Evolutionary conservation across 2,888 invertebrate genomes (phyloP), one percentile per base, ranked within the genome.

Genomic region (Salpingus planirostris): DNA sequence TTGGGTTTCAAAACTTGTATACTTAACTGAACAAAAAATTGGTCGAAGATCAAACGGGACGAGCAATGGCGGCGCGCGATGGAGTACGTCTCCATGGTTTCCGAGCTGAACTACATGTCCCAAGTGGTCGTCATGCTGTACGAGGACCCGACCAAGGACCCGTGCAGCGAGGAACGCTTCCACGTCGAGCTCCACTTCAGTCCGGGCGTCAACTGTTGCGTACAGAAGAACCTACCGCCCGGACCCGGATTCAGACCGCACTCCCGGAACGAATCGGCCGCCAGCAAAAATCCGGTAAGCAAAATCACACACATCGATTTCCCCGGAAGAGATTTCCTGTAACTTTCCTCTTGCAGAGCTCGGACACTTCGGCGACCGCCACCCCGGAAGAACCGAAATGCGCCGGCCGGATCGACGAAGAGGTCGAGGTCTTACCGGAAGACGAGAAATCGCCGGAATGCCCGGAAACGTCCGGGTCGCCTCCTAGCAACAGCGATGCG

Each of bases 111-210:
- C 70, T 98, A 98, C 66, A 92, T 98, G 90, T 95, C 96, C 3
- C 97, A 98, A 66, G 89, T 98, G 36, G 96, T 96, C 1, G 90
- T 98, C 13, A 93, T 99, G 92, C 68, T 95, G 1, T 99, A 98
- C 59, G 98, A 98, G 68, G 98, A 99, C 66, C 96, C 92, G 3
- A 95, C 89, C 0, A 95, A 96, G 66, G 92, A 90, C 67, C 86
- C 85, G 0, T 77, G 75, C 30, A 91, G 91, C 0, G 90, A 91
- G 57, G 89, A 89, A 62, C 72, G 96, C 46, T 98, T 97, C 63
- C 98, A 98, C 63, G 91, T 99, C 29, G 98, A 98, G 67, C 69
- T 98, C 7, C 97, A 98, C 69, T 99, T 98, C 65, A 97, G 96
- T 65, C 97, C 98, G 0, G 98, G 98, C 36, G 92, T 89, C 3